These are phyloP conservation scores for Chalcis sispes DNA, from an alignment of 2,888 invertebrate genomes.

Conservation along the genomic window DNA sequence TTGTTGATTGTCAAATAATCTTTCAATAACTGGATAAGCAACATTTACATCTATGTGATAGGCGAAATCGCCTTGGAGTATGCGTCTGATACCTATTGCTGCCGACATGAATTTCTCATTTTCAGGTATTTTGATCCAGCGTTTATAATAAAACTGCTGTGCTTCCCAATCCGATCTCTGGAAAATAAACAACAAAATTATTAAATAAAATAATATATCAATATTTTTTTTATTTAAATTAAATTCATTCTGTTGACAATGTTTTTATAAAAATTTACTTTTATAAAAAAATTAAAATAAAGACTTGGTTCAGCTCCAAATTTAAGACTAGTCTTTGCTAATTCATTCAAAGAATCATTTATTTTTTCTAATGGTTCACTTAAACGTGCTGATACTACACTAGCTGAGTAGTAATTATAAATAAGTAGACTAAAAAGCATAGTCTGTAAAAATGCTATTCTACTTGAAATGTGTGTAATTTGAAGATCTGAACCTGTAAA, in stretches of 20 bases:
- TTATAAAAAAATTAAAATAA: constrained; percentile 63
- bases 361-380: constrained; percentile 68
- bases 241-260: constrained; percentile 66
- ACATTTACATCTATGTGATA: constrained; percentile 70
- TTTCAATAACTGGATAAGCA: constrained; percentile 68
- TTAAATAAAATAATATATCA: not conserved
- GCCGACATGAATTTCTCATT: constrained; percentile 63
- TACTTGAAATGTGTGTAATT: constrained; percentile 64
- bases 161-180: constrained; percentile 67
- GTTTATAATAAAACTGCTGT: constrained; percentile 64
- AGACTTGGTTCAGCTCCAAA: constrained; percentile 66
- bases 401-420: constrained; percentile 70
- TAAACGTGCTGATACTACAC: constrained; percentile 69
- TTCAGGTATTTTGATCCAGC: constrained; percentile 66
- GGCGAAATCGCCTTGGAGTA: constrained; percentile 66
- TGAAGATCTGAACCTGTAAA: constrained; percentile 65
- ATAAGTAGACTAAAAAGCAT: constrained; percentile 67
- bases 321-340: constrained; percentile 63
- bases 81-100: constrained; percentile 66
- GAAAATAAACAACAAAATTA: constrained; percentile 11
- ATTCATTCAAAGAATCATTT: constrained; percentile 68
- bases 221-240: not conserved
- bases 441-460: constrained; percentile 65
- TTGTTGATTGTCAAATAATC: constrained; percentile 65
- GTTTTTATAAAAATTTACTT: constrained; percentile 44